Evolutionary conservation across 2,113 vertebrate genomes (phyloP).

Genomic region (Pollimyrus isidori): DNA sequence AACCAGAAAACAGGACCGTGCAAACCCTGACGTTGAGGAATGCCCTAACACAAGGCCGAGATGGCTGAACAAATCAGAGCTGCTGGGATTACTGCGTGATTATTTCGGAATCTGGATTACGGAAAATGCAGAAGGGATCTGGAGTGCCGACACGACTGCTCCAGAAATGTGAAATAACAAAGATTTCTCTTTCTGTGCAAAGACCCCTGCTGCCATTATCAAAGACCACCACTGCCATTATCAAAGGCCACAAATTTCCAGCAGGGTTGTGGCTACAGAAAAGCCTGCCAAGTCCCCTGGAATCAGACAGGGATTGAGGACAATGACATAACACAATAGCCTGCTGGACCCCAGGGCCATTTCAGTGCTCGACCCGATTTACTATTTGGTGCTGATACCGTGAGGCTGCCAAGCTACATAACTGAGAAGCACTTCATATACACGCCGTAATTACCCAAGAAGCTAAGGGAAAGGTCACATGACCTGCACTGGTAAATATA

Average conservation of each 20-base stretch:
- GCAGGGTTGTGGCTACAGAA: slow-evolving; percentile 49
- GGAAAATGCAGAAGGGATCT: slow-evolving; percentile 37
- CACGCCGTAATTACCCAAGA: not conserved
- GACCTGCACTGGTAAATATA: not conserved
- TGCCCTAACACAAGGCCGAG: slow-evolving; percentile 28
- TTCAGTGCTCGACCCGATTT: not conserved
- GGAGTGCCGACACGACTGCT: slow-evolving; percentile 50
- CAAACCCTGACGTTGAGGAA: not conserved
- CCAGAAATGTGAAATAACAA: slow-evolving; percentile 49
- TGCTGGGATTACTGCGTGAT: slow-evolving; percentile 48
- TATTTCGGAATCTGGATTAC: slow-evolving; percentile 63
- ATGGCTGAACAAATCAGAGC: slow-evolving; percentile 40
- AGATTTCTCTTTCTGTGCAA: slow-evolving; percentile 50
- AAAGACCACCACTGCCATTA: slow-evolving; percentile 46
- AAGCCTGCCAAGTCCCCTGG: slow-evolving; percentile 35
- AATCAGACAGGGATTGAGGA: slow-evolving; percentile 43
- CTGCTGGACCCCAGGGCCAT: slow-evolving; percentile 12
- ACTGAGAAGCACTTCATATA: not conserved
- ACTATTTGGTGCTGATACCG: not conserved
- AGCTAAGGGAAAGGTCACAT: not conserved
- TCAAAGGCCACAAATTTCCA: slow-evolving; percentile 54
- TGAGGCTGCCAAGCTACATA: not conserved
- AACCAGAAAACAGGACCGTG: not conserved
- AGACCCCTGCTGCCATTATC: slow-evolving; percentile 45
- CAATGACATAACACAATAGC: slow-evolving; percentile 43